phyloP scores from a whole-genome alignment of 2,888 invertebrate genomes.

The Hydrotaea cyrtoneurina region DNA sequence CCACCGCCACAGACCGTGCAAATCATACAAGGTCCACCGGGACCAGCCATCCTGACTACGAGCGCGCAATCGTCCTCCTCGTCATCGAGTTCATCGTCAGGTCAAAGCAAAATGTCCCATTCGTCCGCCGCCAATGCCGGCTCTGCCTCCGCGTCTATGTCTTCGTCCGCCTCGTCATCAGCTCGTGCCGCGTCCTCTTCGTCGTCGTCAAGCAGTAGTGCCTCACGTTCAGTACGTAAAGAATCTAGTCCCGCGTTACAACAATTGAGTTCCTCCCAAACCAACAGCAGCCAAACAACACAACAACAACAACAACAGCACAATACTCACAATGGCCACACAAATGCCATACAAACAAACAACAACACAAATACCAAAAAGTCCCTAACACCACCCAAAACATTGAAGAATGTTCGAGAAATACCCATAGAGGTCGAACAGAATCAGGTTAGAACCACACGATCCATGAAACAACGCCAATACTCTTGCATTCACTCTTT shows the following conservation, averaged over 20 bases:
- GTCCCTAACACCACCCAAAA: conserved; percentile 69
- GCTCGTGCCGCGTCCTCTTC: conserved; percentile 42
- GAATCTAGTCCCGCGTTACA: conserved; percentile 76
- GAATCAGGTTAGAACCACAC: conserved; percentile 74
- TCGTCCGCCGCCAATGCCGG: conserved; percentile 65
- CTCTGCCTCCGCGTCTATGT: conserved; percentile 62
- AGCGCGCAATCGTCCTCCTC: conserved; percentile 51
- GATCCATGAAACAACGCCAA: neutral
- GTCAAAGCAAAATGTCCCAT: neutral
- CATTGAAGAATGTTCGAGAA: conserved; percentile 77
- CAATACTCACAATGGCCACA: conserved; percentile 46
- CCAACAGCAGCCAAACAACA: conserved; percentile 56
- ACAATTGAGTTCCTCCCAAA: conserved; percentile 69
- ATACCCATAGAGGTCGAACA: conserved; percentile 80
- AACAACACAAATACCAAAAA: conserved; percentile 51
- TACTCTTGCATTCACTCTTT: neutral
- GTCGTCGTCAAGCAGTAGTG: conserved; percentile 67
- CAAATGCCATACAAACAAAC: conserved; percentile 26
- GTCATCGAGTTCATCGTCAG: conserved; percentile 47
- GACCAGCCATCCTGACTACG: conserved; percentile 57
- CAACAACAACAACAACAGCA: conserved; percentile 55
- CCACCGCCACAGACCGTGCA: conserved; percentile 77
- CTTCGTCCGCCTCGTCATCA: conserved; percentile 72
- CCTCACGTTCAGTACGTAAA: conserved; percentile 76
- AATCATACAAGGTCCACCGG: conserved; percentile 70